Conservation (phyloP, 2,113 vertebrate genomes). For the Brachypodius melanocephalos region DNA sequence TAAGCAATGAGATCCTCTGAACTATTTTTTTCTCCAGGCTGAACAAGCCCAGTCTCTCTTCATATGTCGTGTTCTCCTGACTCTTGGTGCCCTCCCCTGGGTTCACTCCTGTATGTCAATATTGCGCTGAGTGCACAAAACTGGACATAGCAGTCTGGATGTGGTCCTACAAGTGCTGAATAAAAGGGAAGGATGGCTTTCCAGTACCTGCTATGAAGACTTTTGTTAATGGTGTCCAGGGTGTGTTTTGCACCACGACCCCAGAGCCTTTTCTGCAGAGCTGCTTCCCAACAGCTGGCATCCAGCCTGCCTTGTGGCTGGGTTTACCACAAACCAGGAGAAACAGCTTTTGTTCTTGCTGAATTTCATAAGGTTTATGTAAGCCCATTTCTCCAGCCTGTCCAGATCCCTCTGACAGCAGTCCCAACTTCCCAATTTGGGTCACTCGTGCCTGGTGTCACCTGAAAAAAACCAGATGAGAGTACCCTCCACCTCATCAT, state of each 20-base stretch:
- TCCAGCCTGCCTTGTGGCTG: background rate
- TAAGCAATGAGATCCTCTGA: background rate
- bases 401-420: background rate
- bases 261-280: background rate
- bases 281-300: background rate
- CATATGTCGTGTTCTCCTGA: background rate
- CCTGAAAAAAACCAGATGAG: background rate
- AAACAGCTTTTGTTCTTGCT: background rate
- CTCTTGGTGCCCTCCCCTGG: background rate
- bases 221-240: background rate
- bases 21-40: background rate
- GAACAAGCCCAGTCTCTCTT: background rate
- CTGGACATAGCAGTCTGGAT: background rate
- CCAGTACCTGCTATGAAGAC: background rate
- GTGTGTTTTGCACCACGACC: rapidly evolving
- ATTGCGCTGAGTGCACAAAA: background rate
- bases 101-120: background rate
- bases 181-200: background rate
- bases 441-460: background rate
- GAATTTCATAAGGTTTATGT: background rate
- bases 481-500: background rate
- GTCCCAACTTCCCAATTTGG: background rate
- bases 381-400: background rate
- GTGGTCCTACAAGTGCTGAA: background rate
- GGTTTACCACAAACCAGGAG: background rate